A percentile compares a stretch with the other conserved stretches of the same genome.
These are phyloP conservation scores for Dasypus novemcinctus DNA, from an alignment of 2,113 vertebrate genomes.

Conservation along the genomic window DNA sequence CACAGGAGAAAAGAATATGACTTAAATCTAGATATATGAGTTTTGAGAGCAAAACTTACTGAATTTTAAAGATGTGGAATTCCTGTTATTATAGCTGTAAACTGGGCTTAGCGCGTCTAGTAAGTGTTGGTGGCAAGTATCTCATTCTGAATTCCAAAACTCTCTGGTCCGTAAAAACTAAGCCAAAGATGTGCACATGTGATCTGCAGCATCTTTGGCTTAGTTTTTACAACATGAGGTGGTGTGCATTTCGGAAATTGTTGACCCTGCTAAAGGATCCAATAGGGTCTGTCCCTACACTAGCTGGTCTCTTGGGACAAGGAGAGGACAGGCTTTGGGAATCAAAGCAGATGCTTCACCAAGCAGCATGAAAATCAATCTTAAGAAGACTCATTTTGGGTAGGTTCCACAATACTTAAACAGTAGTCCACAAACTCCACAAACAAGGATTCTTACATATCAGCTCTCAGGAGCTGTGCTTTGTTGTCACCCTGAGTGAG, in stretches of 20 bases:
- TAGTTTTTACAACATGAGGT: too few species aligned
- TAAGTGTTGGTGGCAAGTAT: neutral
- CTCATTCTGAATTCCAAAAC: neutral
- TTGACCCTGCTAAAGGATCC: neutral
- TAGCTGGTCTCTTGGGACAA: neutral
- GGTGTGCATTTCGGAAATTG: neutral
- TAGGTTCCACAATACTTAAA: conserved; percentile 86
- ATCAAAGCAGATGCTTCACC: neutral
- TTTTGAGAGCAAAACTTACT: neutral
- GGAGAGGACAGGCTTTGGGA: too few species aligned
- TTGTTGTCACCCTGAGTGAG: conserved; percentile 86
- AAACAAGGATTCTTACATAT: conserved; percentile 96
- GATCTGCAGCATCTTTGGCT: too few species aligned
- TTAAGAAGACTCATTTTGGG: conserved; percentile 75
- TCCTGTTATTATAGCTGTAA: neutral
- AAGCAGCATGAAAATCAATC: neutral
- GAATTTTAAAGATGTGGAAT: neutral
- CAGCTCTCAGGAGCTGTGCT: conserved; percentile 84
- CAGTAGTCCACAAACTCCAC: conserved; percentile 94
- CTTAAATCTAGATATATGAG: neutral
- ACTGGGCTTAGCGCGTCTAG: neutral
- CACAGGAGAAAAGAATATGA: neutral
- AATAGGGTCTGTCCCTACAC: neutral
- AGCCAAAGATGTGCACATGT: neutral
- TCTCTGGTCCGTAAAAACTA: neutral